These are phyloP conservation scores for Rotaria sp. DNA, from an alignment of 2,888 invertebrate species.

Conservation along the genomic window DNA sequence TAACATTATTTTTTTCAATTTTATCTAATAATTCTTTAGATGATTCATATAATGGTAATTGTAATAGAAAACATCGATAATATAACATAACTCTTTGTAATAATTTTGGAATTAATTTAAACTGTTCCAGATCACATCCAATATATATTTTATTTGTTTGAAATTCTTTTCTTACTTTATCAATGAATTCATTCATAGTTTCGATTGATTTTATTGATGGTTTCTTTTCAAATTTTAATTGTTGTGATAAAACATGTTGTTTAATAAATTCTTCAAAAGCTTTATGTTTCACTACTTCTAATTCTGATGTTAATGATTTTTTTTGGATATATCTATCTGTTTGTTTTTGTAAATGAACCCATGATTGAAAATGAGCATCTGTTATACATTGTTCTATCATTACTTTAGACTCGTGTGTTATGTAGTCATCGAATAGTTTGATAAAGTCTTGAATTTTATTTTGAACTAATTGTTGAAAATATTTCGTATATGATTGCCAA, in stretches of 20 bases:
- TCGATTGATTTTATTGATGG: not conserved
- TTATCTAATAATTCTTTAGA: not conserved
- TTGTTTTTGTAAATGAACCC: no score
- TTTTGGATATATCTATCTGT: no score
- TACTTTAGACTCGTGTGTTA: no score
- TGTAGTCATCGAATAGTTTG: no score
- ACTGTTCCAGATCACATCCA: not conserved
- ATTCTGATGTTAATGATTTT: no score
- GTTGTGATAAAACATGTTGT: not conserved
- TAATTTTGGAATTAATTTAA: not conserved
- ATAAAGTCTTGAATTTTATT: not conserved
- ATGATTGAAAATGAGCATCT: no score
- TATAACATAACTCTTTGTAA: conserved; percentile 23
- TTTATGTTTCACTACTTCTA: not conserved
- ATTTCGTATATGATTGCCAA: not conserved
- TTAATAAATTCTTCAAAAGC: not conserved
- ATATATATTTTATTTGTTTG: not conserved
- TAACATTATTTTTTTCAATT: not conserved
- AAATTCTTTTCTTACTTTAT: not conserved
- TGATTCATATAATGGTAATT: not conserved
- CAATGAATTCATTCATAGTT: not conserved
- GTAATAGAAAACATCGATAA: not conserved
- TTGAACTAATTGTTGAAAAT: no score
- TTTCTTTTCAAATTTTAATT: not conserved
- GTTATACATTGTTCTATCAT: no score